Evolutionary conservation across 1,140 invertebrate species (phyloP), one percentile per base, ranked within the genome.

Genomic region (Stegodyphus mimosarum): DNA sequence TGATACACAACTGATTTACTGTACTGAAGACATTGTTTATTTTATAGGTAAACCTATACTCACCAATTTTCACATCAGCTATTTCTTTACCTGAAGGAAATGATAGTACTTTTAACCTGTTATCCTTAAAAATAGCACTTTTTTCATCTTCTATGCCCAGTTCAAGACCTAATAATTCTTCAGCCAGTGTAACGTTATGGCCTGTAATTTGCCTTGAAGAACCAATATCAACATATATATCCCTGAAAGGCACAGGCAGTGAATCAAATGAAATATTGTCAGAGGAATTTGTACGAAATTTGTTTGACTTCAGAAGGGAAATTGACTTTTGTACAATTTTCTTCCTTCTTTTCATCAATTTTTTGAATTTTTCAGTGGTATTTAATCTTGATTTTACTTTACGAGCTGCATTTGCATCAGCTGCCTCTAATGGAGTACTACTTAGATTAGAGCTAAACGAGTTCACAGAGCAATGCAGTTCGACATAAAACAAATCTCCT

Each of bases 271-370:
- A 77, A 66, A 77, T n/a, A 66, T 67, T 66, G n/a, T 64, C 60
- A 77, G 7, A 53, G 15, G 33, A n/a, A 15, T 55, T 33, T 10
- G 49, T 48, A 55, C 70, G 33, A 53, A 15, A 70, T 70, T 79
- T 79, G 50, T 18, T 55, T 50, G 66, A 48, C 51, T 79, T 79
- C 5, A 76, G 49, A 53, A 70, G 51, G 69, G 64, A 66, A 55
- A 79, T 70, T 0, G 77, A 70, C 49, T 70, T 69, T 11, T 66
- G 64, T 15, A 70, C 77, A 70, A 70, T 79, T 6, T 60, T 49
- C 64, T 79, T 79, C 6, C 66, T 17, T 55, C 70, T 79, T 51
- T 79, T 79, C 77, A 79, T 51, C 77, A 64, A 79, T 70, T 79
- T 79, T 48, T 69, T 70, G 7, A 79, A 70, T 11, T 79, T 79